Evolutionary conservation across 2,888 invertebrate genomes (phyloP), one percentile per base, ranked within the genome.

Genomic region (Ophioninae sp.): DNA sequence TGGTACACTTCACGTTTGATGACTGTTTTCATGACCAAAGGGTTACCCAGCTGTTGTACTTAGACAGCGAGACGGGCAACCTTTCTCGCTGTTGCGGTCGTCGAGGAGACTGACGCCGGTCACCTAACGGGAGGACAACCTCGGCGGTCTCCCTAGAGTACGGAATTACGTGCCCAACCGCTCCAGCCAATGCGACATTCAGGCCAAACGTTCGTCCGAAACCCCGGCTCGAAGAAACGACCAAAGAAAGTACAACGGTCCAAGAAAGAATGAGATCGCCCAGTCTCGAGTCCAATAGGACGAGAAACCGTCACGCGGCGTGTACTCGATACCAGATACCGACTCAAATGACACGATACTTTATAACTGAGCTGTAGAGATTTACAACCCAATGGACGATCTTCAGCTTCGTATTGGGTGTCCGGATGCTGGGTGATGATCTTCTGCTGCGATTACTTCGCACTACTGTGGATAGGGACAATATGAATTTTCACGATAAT

Each of bases 51-150:
- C 82, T 76, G 83, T 68, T 68, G 58, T 76, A 79, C 77, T 69
- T 23, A 23, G 30, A 75, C 5, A 75, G 37, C 65, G 37, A 75
- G n/a, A 30, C 13, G 10, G 13, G 61, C 30, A 20, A 20, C 9
- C 71, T 51, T 22, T 69, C 44, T 51, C 30, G 20, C 6, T 41
- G 61, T 68, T 22, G 84, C 79, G 74, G 74, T 82, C 83, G 51
- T 84, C 68, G 69, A 51, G 75, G 78, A 86, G 86, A 86, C 83
- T 76, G 84, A 81, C 82, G 85, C 84, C 87, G 87, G 87, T 87
- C 87, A 86, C 81, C 79, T 88, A 88, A 88, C 88, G 88, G 87
- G 86, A 87, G 85, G 87, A 86, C 85, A 87, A 86, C 87, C 82
- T 84, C 78, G 63, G 78, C 81, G 75, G 83, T 82, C 84, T 87